Conservation (phyloP, 2,797 vertebrate species). For the Neoniphon sammara region DNA sequence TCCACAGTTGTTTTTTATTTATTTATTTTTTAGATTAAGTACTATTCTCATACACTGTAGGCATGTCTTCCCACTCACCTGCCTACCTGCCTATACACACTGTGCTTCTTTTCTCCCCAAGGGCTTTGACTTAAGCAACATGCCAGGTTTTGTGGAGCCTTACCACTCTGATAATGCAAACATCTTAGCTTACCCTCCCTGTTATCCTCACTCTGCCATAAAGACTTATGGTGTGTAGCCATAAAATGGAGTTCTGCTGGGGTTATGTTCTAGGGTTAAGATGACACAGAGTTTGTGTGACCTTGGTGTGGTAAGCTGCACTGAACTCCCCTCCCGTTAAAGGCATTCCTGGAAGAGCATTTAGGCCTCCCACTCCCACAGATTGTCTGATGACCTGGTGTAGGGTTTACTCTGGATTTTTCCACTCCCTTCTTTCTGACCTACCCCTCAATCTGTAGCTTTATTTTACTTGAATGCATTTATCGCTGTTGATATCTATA, state of each 20-base stretch:
- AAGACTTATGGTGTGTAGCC: slow-evolving; percentile 60
- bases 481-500: too few species aligned
- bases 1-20: neutral
- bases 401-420: slow-evolving; percentile 21
- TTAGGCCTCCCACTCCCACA: slow-evolving; percentile 50
- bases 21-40: neutral
- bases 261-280: slow-evolving; percentile 55
- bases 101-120: slow-evolving; percentile 37
- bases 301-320: slow-evolving; percentile 45
- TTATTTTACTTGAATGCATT: neutral
- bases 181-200: slow-evolving; percentile 50
- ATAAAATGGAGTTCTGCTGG: slow-evolving; percentile 37
- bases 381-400: slow-evolving; percentile 37
- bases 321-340: slow-evolving; percentile 25
- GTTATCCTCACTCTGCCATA: slow-evolving; percentile 51
- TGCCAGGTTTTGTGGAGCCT: slow-evolving; percentile 52
- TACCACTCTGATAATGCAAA: slow-evolving; percentile 66
- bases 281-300: slow-evolving; percentile 69
- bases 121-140: slow-evolving; percentile 22
- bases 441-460: neutral
- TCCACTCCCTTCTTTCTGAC: slow-evolving; percentile 9
- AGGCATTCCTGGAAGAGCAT: slow-evolving; percentile 58
- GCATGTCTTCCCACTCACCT: slow-evolving; percentile 3
- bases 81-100: slow-evolving; percentile 21
- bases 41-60: neutral